Percentiles rank a stretch among this genome's conserved stretches.
Conservation (phyloP, 2,113 vertebrate species). For the Melanerpes aurifrons region DNA sequence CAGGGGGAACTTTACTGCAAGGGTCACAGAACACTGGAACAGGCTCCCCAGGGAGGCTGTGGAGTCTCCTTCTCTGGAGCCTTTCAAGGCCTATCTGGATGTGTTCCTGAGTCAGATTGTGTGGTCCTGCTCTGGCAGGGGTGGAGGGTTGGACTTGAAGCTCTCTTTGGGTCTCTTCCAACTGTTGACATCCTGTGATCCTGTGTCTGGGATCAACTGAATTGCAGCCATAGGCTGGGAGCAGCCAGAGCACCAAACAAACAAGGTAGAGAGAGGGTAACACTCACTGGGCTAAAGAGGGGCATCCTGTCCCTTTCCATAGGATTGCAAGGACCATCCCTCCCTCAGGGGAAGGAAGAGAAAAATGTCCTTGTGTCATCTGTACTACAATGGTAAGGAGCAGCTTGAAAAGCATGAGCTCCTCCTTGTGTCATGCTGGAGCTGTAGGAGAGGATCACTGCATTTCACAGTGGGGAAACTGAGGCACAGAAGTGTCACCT, state of each 20-base stretch:
- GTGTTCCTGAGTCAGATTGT: too few relatives aligned
- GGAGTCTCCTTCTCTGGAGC: too few relatives aligned
- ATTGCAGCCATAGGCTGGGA: not conserved
- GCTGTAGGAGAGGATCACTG: not conserved
- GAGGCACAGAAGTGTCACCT: not conserved
- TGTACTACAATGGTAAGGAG: not conserved
- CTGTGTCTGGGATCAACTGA: not conserved
- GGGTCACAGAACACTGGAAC: too few relatives aligned
- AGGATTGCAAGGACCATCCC: not conserved
- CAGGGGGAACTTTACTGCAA: too few relatives aligned
- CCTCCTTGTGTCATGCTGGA: not conserved
- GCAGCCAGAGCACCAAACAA: fast-evolving
- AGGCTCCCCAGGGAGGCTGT: too few relatives aligned
- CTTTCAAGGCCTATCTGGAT: too few relatives aligned
- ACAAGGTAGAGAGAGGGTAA: not conserved
- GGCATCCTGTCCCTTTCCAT: fast-evolving
- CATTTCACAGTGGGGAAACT: not conserved
- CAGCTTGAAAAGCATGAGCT: not conserved
- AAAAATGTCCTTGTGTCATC: not conserved
- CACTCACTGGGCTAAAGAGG: too few relatives aligned
- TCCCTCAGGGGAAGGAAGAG: not conserved
- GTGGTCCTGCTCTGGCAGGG: too few relatives aligned
- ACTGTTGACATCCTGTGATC: too few relatives aligned
- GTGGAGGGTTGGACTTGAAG: too few relatives aligned
- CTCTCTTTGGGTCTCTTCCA: too few relatives aligned